Percentiles rank a stretch among this genome's conserved stretches.
Evolutionary conservation across 1,140 invertebrate species (phyloP).

Genomic region (Aphelenchoides besseyi): DNA sequence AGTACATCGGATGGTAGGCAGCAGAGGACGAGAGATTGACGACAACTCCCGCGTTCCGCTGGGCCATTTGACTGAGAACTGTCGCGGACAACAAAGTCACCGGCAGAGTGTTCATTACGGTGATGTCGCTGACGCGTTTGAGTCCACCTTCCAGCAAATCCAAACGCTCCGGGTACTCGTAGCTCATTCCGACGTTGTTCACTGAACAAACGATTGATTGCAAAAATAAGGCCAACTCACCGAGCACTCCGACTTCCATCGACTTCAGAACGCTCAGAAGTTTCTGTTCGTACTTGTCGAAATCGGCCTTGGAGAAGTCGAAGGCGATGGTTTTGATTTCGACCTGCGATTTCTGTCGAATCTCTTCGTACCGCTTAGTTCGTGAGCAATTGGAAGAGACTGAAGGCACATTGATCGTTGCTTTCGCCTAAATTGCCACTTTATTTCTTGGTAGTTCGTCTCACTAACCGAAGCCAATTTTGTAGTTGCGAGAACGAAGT

Average conservation of each 20-base stretch:
- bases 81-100: slow-evolving; percentile 33
- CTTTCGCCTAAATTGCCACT: too few species aligned
- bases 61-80: slow-evolving; percentile 37
- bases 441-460: too few species aligned
- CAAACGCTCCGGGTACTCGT: slow-evolving; percentile 44
- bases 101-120: slow-evolving; percentile 48
- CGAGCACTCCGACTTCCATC: slow-evolving; percentile 37
- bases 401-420: too few species aligned
- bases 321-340: slow-evolving; percentile 43
- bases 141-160: slow-evolving; percentile 21
- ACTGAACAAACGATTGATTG: slow-evolving; percentile 35
- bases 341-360: slow-evolving; percentile 11
- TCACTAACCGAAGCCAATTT: too few species aligned
- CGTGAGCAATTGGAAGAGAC: too few species aligned
- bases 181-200: slow-evolving; percentile 40
- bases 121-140: slow-evolving; percentile 27
- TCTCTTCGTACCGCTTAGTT: too few species aligned
- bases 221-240: slow-evolving; percentile 31
- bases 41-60: slow-evolving; percentile 31
- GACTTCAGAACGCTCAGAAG: slow-evolving; percentile 39
- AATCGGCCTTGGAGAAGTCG: slow-evolving; percentile 45
- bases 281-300: slow-evolving; percentile 41
- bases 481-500: too few species aligned
- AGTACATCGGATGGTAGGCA: slow-evolving; percentile 25
- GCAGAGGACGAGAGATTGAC: slow-evolving; percentile 42